A percentile compares a stretch with the other conserved stretches of the same genome.
Conservation (phyloP, 2,113 vertebrate species). For the Eretmochelys imbricata region DNA sequence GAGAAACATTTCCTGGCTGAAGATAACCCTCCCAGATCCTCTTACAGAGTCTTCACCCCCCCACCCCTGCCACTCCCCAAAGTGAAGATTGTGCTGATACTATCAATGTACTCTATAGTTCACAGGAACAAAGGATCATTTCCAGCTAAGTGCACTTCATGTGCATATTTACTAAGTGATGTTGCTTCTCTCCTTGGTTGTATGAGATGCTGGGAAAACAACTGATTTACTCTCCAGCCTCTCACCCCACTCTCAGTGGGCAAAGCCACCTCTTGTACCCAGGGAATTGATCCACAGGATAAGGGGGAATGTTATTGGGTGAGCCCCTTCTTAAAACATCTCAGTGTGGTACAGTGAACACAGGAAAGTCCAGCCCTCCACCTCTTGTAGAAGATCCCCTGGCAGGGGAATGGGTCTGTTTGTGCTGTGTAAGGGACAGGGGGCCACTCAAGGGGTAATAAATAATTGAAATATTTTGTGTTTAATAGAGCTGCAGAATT, state of each 20-base stretch:
- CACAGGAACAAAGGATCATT: not conserved
- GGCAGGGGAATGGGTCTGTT: not conserved
- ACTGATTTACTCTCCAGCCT: not conserved
- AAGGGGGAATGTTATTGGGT: not conserved
- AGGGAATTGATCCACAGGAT: not conserved
- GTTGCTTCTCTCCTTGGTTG: not conserved
- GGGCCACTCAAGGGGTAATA: not conserved
- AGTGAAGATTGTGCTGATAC: not conserved
- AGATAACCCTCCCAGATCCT: not conserved
- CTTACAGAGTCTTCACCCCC: not conserved
- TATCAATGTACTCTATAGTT: not conserved
- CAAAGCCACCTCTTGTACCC: not conserved
- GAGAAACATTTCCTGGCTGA: not conserved
- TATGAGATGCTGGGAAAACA: not conserved
- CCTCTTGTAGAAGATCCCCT: not conserved
- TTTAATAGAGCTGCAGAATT: not conserved
- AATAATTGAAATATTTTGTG: not conserved
- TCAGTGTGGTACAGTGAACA: not conserved
- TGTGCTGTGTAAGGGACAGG: not conserved
- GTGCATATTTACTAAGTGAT: not conserved
- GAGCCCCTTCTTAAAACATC: not conserved
- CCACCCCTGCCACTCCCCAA: rapidly evolving
- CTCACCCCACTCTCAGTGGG: not conserved
- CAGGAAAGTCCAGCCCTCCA: not conserved
- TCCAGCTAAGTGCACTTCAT: not conserved